These are phyloP conservation scores for Philereme vetulata DNA, from an alignment of 2,888 invertebrate species.

Conservation along the genomic window DNA sequence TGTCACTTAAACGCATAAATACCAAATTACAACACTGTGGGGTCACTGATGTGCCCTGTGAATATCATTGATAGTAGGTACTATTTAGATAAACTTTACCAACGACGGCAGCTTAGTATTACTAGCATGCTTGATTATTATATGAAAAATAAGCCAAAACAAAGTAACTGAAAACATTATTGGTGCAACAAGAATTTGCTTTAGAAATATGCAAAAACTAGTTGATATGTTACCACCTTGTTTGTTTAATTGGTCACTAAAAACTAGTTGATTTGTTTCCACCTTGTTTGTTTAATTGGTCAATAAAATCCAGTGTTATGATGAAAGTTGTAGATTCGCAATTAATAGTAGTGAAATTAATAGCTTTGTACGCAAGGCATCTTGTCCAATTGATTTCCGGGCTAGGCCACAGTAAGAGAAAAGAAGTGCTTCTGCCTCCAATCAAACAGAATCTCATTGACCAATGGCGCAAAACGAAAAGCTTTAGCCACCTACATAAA, in stretches of 20 bases:
- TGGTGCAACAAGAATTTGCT: not conserved
- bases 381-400: too few relatives aligned
- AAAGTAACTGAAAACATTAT: constrained; percentile 13
- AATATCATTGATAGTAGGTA: not conserved
- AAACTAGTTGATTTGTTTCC: not conserved
- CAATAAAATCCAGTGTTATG: not conserved
- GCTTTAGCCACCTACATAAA: too few relatives aligned
- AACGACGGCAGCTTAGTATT: constrained; percentile 25
- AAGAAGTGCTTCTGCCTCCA: too few relatives aligned
- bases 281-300: too few relatives aligned
- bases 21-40: too few relatives aligned
- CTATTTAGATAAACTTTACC: constrained; percentile 11
- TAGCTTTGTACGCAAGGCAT: too few relatives aligned
- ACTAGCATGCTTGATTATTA: constrained; percentile 21
- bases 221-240: not conserved
- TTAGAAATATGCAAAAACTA: not conserved
- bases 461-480: too few relatives aligned
- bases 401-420: too few relatives aligned
- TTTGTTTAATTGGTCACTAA: constrained; percentile 8
- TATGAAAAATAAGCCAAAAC: constrained; percentile 17
- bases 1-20: too few relatives aligned
- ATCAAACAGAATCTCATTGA: too few relatives aligned
- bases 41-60: too few relatives aligned
- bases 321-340: constrained; percentile 7
- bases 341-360: not conserved